Evolutionary conservation across 2,797 vertebrate species (phyloP), one percentile per base, ranked within the genome.

Genomic region (Liparis tanakae): DNA sequence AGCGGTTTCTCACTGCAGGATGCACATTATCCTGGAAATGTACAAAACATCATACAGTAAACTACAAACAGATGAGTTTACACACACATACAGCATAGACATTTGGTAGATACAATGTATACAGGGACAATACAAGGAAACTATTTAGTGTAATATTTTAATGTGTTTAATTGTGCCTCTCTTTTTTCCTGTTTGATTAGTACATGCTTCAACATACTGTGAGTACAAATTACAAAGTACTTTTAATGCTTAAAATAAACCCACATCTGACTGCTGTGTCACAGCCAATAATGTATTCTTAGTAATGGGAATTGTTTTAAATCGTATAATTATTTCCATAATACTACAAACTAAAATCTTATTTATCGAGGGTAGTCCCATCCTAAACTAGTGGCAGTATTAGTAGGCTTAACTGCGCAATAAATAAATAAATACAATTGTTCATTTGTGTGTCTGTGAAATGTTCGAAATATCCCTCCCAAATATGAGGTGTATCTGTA

Each of bases 71-170:
- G 10, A 61, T n/a, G 39, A 7, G 25, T 53, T 54, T 14, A 56
- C 22, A 63, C 30, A 74, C 10, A 74, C 14, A n/a, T 34, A 36
- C 30, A 56, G 37, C 14, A 44, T 20, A 20, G 17, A 67, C 44
- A 59, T 63, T 54, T 6, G 2, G 13, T 22, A 36, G n/a, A 34
- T 20, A 6, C 2, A 55, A 37, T 59, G 6, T 51, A 39, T 37
- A 22, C 18, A 67, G 39, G 55, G 51, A 17, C 34, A 58, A 20
- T 57, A 34, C 17, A 18, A 57, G 55, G 33, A 59, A 39, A 20
- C 6, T 30, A 39, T 39, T 59, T 59, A 10, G 18, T 39, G 34
- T 13, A 20, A 59, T 59, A 59, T 39, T 39, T 57, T 18, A 36
- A 59, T 14, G 55, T 37, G 10, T 41, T 55, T 14, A 17, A 7